phyloP scores from a whole-genome alignment of 2,888 invertebrate genomes.

The Nomada fucata region DNA sequence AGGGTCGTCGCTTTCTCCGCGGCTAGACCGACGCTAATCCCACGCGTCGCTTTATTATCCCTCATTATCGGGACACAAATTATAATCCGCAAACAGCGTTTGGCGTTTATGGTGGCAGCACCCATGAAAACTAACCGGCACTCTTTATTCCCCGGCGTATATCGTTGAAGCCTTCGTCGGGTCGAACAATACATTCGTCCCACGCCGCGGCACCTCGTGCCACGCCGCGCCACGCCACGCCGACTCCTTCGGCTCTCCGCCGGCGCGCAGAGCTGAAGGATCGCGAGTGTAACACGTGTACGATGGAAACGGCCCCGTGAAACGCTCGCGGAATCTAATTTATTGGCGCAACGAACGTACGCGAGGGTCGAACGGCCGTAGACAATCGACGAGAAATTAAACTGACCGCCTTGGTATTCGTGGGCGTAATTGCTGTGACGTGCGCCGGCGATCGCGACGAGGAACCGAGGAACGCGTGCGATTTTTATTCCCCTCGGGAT shows the following conservation, averaged over 20 bases:
- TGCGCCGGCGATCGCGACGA: background rate
- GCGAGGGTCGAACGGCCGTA: conserved; percentile 38
- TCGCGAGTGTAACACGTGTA: conserved; percentile 51
- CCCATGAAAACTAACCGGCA: conserved; percentile 54
- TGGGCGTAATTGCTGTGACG: conserved; percentile 70
- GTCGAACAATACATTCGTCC: conserved; percentile 62
- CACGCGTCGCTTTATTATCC: conserved; percentile 71
- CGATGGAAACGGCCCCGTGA: conserved; percentile 48
- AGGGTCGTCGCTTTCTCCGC: conserved; percentile 36
- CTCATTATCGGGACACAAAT: conserved; percentile 73
- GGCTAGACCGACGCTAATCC: conserved; percentile 38
- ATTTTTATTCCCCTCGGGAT: no score
- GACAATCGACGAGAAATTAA: conserved; percentile 68
- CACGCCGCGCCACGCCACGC: background rate
- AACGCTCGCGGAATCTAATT: conserved; percentile 66
- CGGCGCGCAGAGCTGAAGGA: background rate
- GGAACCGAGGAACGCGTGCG: background rate
- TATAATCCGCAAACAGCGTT: conserved; percentile 67
- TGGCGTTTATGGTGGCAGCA: conserved; percentile 66
- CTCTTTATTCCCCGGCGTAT: conserved; percentile 55
- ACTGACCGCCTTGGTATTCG: conserved; percentile 42
- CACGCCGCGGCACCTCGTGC: conserved; percentile 50
- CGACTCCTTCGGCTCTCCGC: background rate
- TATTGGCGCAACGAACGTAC: conserved; percentile 49
- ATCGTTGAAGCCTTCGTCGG: conserved; percentile 55